Conservation (phyloP, 1,140 invertebrate species). For the Meloidogyne chitwoodi region DNA sequence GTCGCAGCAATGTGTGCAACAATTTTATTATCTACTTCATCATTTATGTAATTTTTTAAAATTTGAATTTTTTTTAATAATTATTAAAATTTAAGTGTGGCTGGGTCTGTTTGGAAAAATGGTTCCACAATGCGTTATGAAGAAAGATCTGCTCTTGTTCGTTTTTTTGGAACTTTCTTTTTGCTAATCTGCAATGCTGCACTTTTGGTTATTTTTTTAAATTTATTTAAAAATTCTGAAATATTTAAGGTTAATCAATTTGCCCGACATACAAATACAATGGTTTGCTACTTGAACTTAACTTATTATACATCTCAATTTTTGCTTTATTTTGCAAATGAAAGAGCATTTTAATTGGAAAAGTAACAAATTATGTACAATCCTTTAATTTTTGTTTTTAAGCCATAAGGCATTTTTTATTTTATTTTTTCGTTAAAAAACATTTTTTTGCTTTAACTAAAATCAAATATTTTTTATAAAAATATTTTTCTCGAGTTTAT, state of each 20-base stretch:
- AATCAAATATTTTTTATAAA: neutral
- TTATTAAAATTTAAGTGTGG: conserved; percentile 16
- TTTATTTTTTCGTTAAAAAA: neutral
- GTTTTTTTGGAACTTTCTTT: conserved; percentile 39
- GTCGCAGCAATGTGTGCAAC: conserved; percentile 21
- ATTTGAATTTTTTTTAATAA: neutral
- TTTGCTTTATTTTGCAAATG: conserved; percentile 36
- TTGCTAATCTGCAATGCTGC: conserved; percentile 34
- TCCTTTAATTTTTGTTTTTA: neutral
- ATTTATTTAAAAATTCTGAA: neutral
- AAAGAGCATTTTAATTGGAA: conserved; percentile 32
- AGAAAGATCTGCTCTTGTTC: conserved; percentile 36
- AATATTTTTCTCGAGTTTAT: neutral
- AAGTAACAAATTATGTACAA: neutral
- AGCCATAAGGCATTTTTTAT: neutral
- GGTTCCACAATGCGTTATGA: conserved; percentile 39
- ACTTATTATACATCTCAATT: conserved; percentile 42
- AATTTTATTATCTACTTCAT: conserved; percentile 10
- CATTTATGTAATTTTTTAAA: conserved; percentile 18
- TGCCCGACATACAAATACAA: conserved; percentile 32
- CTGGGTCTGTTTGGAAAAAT: conserved; percentile 40
- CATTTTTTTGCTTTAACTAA: neutral
- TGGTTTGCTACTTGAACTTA: conserved; percentile 34
- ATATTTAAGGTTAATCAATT: conserved; percentile 30
- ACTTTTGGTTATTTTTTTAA: conserved; percentile 14